Evolutionary conservation across 2,797 vertebrate species (phyloP).

Genomic region (Hydrophis major): DNA sequence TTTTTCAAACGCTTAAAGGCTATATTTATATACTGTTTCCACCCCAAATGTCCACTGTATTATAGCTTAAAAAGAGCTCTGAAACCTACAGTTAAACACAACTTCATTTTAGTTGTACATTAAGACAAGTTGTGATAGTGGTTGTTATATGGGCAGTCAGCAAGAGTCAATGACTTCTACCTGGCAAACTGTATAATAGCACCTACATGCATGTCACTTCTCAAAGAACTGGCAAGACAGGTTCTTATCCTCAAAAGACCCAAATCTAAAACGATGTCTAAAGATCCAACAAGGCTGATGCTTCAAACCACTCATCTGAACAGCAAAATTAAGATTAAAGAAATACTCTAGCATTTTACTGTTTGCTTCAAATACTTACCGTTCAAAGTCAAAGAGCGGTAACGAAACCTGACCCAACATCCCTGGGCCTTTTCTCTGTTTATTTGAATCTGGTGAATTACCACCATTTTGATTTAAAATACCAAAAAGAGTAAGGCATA

Average conservation of each 20-base stretch:
- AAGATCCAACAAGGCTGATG: neutral
- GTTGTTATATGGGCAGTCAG: neutral
- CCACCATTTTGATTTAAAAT: constrained; percentile 88
- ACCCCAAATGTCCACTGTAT: neutral
- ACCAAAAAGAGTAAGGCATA: constrained; percentile 88
- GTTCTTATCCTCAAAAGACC: neutral
- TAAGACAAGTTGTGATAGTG: neutral
- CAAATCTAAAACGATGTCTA: neutral
- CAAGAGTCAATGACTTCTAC: neutral
- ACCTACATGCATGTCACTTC: neutral
- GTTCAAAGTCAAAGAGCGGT: constrained; percentile 91
- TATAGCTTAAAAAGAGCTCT: neutral
- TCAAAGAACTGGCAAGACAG: neutral
- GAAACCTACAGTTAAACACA: neutral
- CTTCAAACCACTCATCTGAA: neutral
- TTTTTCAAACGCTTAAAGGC: neutral
- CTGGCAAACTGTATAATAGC: neutral
- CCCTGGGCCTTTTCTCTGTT: constrained; percentile 90
- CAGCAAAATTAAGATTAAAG: neutral
- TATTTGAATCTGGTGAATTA: constrained; percentile 93
- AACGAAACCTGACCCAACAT: constrained; percentile 88
- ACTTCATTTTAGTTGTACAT: neutral
- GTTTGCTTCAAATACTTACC: constrained; percentile 73
- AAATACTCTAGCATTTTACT: neutral
- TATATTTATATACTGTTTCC: neutral